These are phyloP conservation scores for Paralichthys olivaceus DNA, from an alignment of 2,113 vertebrate species.

Conservation along the genomic window DNA sequence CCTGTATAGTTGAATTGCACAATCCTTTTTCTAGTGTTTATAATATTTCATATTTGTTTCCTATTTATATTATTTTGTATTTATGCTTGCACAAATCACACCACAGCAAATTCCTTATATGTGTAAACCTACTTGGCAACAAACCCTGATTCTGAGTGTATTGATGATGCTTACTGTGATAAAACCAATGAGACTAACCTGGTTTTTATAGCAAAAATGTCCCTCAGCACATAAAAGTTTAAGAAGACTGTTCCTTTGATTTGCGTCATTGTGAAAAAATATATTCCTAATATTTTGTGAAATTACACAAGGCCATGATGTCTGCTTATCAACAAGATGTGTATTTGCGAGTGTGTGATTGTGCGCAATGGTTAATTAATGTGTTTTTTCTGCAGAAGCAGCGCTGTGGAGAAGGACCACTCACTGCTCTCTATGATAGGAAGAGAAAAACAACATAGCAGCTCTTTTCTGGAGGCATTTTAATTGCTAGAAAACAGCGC, in stretches of 20 bases:
- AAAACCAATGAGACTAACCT: no score
- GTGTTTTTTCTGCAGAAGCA: slow-evolving; percentile 29
- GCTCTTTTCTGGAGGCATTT: slow-evolving; percentile 73
- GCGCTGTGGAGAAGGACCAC: slow-evolving; percentile 27
- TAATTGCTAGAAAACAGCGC: slow-evolving; percentile 73
- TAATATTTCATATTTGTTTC: no score
- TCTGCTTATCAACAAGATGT: neutral
- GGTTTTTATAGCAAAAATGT: no score
- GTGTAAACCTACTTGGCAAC: no score
- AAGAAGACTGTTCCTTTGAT: neutral
- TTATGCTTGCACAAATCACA: no score
- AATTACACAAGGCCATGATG: slow-evolving; percentile 17
- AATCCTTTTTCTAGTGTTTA: no score
- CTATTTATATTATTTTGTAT: no score
- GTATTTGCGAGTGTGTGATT: slow-evolving; percentile 4
- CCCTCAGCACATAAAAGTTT: no score
- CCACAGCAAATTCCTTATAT: no score
- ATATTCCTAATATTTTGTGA: slow-evolving; percentile 40
- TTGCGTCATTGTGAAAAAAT: slow-evolving; percentile 5
- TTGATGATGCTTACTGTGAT: no score
- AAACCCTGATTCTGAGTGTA: no score
- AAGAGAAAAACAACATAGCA: slow-evolving; percentile 70
- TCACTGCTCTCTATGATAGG: slow-evolving; percentile 51
- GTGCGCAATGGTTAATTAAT: slow-evolving; percentile 46
- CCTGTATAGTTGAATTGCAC: no score